phyloP scores from a whole-genome alignment of 2,797 vertebrate genomes.

The Myotis findleyi region DNA sequence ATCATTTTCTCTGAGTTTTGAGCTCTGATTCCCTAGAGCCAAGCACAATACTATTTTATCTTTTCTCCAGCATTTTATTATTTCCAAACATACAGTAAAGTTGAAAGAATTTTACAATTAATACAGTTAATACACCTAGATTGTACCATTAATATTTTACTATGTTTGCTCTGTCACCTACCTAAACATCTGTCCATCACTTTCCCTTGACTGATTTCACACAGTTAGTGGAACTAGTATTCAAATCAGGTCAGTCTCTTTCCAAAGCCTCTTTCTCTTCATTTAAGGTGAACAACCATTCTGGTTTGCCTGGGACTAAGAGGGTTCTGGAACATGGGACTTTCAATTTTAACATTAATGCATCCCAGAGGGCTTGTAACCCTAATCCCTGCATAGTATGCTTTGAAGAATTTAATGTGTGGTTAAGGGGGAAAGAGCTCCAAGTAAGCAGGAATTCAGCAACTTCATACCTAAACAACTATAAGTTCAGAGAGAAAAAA shows the following conservation, averaged over 20 bases:
- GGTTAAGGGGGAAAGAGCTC: not conserved
- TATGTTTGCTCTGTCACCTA: not conserved
- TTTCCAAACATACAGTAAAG: constrained; percentile 30
- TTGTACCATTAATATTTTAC: not conserved
- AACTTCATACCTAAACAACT: not conserved
- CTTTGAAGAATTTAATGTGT: not conserved
- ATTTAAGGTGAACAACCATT: not conserved
- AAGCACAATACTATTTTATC: not conserved
- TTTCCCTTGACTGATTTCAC: constrained; percentile 1
- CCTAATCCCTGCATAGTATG: not conserved
- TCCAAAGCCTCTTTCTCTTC: not conserved
- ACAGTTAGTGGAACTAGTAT: not conserved
- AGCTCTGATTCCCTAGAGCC: not conserved
- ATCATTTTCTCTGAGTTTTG: not conserved
- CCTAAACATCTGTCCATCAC: not conserved
- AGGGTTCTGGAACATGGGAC: not conserved
- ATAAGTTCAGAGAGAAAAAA: not conserved
- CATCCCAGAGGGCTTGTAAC: not conserved
- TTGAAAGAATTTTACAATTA: not conserved
- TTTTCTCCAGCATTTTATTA: not conserved
- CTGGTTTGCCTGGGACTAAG: not conserved
- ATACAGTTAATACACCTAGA: too few species aligned
- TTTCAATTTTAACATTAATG: not conserved
- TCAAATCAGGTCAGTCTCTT: not conserved
- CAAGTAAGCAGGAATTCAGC: not conserved